A percentile compares a stretch with the other conserved stretches of the same genome.
These are phyloP conservation scores for Neolamprologus longior DNA, from an alignment of 2,113 vertebrate genomes.

Conservation along the genomic window DNA sequence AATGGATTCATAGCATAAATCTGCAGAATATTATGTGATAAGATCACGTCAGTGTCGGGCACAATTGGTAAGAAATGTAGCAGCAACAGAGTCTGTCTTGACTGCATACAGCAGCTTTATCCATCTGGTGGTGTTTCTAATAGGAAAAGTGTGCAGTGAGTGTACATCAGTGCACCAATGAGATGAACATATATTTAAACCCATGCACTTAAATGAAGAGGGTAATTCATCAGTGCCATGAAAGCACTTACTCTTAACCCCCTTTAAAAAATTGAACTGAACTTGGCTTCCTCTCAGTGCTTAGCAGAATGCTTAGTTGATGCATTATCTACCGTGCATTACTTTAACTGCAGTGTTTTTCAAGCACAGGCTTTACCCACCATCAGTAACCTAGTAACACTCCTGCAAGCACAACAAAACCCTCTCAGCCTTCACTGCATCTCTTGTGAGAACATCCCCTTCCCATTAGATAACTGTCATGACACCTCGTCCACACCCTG, in stretches of 20 bases:
- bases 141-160: not conserved
- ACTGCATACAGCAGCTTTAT: not conserved
- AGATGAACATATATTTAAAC: not conserved
- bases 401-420: not conserved
- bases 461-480: conserved; percentile 19
- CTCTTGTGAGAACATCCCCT: not conserved
- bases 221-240: not conserved
- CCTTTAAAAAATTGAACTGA: conserved; percentile 4
- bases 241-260: not conserved
- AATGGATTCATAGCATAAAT: not conserved
- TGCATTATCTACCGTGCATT: conserved; percentile 7
- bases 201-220: not conserved
- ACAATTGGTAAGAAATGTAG: not conserved
- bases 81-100: not conserved
- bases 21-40: not conserved
- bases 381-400: not conserved
- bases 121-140: not conserved
- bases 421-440: not conserved
- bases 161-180: not conserved
- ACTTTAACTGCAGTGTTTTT: not conserved
- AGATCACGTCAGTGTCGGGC: not conserved
- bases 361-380: not conserved
- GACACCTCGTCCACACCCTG: not conserved
- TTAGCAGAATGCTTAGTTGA: not conserved
- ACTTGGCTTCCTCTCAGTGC: not conserved